These are phyloP conservation scores for Cladopsammia gracilis DNA, from an alignment of 64 coral and sea anemone species.

Conservation along the genomic window DNA sequence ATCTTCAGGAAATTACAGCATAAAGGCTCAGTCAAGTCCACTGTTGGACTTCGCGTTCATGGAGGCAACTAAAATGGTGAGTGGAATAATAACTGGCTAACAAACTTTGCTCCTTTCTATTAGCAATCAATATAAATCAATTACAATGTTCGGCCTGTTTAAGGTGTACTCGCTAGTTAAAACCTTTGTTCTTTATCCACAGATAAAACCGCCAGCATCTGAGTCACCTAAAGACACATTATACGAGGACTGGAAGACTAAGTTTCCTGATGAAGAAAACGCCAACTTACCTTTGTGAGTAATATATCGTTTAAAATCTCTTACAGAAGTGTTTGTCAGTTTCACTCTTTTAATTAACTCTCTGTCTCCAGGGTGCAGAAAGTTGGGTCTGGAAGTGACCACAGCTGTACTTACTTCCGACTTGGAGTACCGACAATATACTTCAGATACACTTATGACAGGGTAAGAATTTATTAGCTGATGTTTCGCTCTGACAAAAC, in stretches of 20 bases:
- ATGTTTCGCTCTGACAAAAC: too few species aligned
- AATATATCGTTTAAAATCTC: not conserved
- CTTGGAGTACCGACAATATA: conserved; percentile 85
- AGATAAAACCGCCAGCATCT: conserved; percentile 51
- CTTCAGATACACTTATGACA: conserved; percentile 69
- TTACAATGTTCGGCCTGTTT: too few species aligned
- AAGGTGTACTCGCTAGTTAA: too few species aligned
- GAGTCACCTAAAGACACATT: conserved; percentile 42
- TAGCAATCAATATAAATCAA: too few species aligned
- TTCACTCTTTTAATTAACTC: not conserved
- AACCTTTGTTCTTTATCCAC: not conserved
- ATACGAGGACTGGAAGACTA: conserved; percentile 78
- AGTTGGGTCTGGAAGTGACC: conserved; percentile 84
- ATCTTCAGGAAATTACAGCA: conserved; percentile 57
- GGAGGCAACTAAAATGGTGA: conserved; percentile 85
- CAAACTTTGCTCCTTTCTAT: too few species aligned
- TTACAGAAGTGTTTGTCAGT: not conserved
- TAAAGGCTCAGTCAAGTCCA: conserved; percentile 68
- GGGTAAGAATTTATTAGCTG: conserved; percentile 18
- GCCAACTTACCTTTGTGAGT: conserved; percentile 58
- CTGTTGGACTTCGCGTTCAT: conserved; percentile 84
- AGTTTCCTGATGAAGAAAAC: conserved; percentile 48
- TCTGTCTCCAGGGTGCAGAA: not conserved
- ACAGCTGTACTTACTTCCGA: conserved; percentile 54
- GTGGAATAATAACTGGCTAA: not conserved